phyloP scores from a whole-genome alignment of 1,140 invertebrate genomes.

The Ostrea edulis region DNA sequence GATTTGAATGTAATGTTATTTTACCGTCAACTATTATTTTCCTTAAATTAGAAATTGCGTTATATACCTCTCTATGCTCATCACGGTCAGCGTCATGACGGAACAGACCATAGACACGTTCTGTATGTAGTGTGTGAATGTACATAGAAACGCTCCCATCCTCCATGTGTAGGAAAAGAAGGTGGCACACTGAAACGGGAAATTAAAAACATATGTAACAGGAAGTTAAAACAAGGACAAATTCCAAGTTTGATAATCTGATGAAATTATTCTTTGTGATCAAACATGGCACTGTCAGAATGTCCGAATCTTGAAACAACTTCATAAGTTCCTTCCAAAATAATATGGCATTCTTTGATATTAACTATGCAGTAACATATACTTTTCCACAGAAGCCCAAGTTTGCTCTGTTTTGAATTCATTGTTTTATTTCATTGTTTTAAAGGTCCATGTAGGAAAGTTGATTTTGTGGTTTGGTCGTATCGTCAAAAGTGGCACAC shows the following conservation, averaged over 20 bases:
- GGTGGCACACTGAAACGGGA: constrained; percentile 84
- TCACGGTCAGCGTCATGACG: constrained; percentile 87
- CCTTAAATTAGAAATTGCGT: no score
- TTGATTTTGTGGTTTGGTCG: no score
- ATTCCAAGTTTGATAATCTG: no score
- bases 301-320: not conserved
- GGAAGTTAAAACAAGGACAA: no score
- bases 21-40: no score
- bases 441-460: no score
- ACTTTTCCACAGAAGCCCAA: not conserved
- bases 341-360: no score
- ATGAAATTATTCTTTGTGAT: no score
- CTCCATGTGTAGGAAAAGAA: constrained; percentile 88
- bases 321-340: no score
- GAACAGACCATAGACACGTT: constrained; percentile 88
- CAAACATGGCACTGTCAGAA: not conserved
- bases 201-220: not conserved
- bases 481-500: no score
- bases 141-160: constrained; percentile 86
- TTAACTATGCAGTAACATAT: no score
- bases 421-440: not conserved
- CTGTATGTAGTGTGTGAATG: constrained; percentile 88
- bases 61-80: constrained; percentile 87
- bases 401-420: not conserved
- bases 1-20: no score